phyloP scores from a whole-genome alignment of 2,888 invertebrate genomes.

The Charanyca ferruginea region DNA sequence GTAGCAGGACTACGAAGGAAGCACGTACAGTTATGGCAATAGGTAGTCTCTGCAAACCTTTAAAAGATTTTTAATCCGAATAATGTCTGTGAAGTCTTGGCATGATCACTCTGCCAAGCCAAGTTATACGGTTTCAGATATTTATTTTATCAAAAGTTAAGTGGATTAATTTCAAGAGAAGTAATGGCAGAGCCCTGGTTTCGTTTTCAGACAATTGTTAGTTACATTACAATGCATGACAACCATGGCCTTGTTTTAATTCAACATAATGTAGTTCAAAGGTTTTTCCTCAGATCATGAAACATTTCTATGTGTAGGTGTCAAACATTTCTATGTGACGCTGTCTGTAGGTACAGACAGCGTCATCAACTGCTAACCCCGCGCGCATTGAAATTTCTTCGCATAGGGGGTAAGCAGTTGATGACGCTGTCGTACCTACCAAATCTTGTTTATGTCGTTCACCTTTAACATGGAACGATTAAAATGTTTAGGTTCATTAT shows the following conservation, averaged over 20 bases:
- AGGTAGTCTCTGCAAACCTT: too few species aligned
- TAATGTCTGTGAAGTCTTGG: too few species aligned
- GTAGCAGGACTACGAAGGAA: neutral
- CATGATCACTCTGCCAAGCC: neutral
- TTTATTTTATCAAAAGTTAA: too few species aligned
- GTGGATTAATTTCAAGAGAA: constrained; percentile 15
- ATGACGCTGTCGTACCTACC: too few species aligned
- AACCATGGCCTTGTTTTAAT: constrained; percentile 20
- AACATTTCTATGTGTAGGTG: neutral
- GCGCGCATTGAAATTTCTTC: too few species aligned
- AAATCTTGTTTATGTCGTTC: neutral
- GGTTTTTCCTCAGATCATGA: too few species aligned
- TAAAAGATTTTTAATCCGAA: too few species aligned
- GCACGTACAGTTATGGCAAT: neutral
- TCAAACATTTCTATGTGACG: too few species aligned
- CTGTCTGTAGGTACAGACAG: too few species aligned
- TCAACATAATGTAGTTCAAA: constrained; percentile 1
- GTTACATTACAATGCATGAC: neutral
- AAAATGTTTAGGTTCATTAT: neutral
- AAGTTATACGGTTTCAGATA: too few species aligned
- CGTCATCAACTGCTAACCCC: too few species aligned
- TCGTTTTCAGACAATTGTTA: constrained; percentile 13
- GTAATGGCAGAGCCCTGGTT: constrained; percentile 10
- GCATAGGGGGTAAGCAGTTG: too few species aligned
- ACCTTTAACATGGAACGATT: neutral